phyloP scores from a whole-genome alignment of 2,797 vertebrate genomes.

The Bovichtus variegatus region DNA sequence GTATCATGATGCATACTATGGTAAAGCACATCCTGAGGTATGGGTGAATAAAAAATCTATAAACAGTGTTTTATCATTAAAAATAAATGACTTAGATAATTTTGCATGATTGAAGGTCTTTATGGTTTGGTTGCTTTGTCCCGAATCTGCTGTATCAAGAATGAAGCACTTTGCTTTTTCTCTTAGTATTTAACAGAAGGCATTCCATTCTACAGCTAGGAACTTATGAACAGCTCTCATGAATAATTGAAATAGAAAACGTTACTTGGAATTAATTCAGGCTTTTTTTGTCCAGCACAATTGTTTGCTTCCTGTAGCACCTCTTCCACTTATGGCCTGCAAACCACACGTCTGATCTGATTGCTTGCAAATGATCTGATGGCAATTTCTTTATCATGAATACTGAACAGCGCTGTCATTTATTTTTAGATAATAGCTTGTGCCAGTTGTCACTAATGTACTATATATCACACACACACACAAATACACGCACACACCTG shows the following conservation, averaged over 20 bases:
- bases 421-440: slow-evolving; percentile 18
- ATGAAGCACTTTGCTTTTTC: not conserved
- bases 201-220: slow-evolving; percentile 9
- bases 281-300: slow-evolving; percentile 35
- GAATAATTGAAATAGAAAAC: slow-evolving; percentile 51
- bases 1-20: not conserved
- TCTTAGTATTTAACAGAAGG: slow-evolving; percentile 18
- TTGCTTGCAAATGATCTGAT: slow-evolving; percentile 5
- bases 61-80: not conserved
- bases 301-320: slow-evolving; percentile 28
- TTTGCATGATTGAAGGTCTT: not conserved
- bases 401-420: not conserved
- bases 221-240: slow-evolving; percentile 12
- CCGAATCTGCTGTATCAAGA: slow-evolving; percentile 13
- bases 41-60: not conserved
- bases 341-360: slow-evolving; percentile 14
- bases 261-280: slow-evolving; percentile 32
- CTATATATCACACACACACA: slow-evolving; percentile 64
- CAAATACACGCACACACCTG: slow-evolving; percentile 77
- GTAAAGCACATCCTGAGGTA: not conserved
- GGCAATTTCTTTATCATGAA: slow-evolving; percentile 8
- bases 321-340: not conserved
- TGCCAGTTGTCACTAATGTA: not conserved
- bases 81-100: not conserved
- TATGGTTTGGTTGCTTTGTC: slow-evolving; percentile 1